Base-by-base conservation (phyloP, 2,888 invertebrate species). In the Acleris holmiana region DNA sequence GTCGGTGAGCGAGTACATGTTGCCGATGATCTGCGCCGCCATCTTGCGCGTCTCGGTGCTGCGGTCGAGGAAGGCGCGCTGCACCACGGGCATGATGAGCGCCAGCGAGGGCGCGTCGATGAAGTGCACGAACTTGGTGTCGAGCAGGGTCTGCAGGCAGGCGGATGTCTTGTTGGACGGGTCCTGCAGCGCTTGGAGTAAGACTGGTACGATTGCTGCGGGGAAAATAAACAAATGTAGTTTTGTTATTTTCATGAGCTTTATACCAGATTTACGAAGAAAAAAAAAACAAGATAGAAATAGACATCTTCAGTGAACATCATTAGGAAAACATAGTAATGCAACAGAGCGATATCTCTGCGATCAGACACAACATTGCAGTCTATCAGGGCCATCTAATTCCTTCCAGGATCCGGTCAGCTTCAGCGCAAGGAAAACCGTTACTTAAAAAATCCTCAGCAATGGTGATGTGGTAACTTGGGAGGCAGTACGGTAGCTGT, bases 11-110 rank as follows among this genome's bases (percentile, higher is more conserved):
- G 99, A 99, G 90, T 99, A 99, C 98, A 99, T 99, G 88, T 99
- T 99, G 65, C 99, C 99, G 75, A 99, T 99, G 84, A 99, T 99
- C 93, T 99, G 99, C 3, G 99, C 99, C 1, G 99, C 98, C 98
- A 99, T 99, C 93, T 99, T 98, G 76, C 99, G 94, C 0, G 99
- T 99, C 92, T 99, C 99, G 0, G 99, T 99, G 56, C 98, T 98
- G 69, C 99, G 94, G 90, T 99, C 99, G 91, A 98, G 96, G 91
- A 99, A 99, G 10, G 99, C 99, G 72, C 99, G 94, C 87, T 99
- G 97, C 29, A 99, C 98, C 4, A 99, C 99, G 0, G 99, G 99
- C 99, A 99, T 99, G 78, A 99, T 99, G 59, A 99, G 94, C 66
- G 99, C 99, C 21, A 99, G 93, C 0, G 99, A 99, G 0, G 99